These are phyloP conservation scores for Ptyas mucosa DNA, from an alignment of 2,113 vertebrate genomes.

Conservation along the genomic window DNA sequence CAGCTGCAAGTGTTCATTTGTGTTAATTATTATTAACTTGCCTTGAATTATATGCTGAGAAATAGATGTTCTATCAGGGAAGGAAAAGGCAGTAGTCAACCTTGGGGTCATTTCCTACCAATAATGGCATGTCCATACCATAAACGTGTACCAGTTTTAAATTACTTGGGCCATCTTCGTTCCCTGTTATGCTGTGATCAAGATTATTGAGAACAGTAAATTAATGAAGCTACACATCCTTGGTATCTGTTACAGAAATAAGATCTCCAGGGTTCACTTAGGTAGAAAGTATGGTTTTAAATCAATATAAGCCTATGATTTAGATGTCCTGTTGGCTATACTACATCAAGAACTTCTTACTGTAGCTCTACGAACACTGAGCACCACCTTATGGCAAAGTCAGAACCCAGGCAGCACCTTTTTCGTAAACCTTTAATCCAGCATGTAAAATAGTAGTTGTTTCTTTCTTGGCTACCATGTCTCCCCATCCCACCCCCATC, in stretches of 20 bases:
- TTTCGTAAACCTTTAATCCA: not conserved
- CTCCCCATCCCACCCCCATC: fast-evolving
- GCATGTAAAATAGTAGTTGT: not conserved
- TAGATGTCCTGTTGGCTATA: not conserved
- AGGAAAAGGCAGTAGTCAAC: not conserved
- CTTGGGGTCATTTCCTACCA: not conserved
- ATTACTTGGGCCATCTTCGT: not conserved
- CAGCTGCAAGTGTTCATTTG: not conserved
- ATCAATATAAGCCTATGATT: not conserved
- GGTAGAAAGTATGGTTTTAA: not conserved
- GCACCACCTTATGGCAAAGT: constrained; percentile 58
- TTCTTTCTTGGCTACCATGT: not conserved
- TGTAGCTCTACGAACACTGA: constrained; percentile 38
- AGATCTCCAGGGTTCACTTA: not conserved
- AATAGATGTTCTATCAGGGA: not conserved
- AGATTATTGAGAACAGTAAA: not conserved
- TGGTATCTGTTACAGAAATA: not conserved
- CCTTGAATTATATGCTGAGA: not conserved
- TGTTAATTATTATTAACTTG: not conserved
- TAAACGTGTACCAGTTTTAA: not conserved
- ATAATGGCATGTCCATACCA: not conserved
- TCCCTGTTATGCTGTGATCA: not conserved
- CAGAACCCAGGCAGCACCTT: not conserved
- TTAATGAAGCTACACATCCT: not conserved
- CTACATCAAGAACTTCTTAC: not conserved